Evolutionary conservation across 2,888 invertebrate genomes (phyloP), one percentile per base, ranked within the genome.

Genomic region (Mylabris sibirica): DNA sequence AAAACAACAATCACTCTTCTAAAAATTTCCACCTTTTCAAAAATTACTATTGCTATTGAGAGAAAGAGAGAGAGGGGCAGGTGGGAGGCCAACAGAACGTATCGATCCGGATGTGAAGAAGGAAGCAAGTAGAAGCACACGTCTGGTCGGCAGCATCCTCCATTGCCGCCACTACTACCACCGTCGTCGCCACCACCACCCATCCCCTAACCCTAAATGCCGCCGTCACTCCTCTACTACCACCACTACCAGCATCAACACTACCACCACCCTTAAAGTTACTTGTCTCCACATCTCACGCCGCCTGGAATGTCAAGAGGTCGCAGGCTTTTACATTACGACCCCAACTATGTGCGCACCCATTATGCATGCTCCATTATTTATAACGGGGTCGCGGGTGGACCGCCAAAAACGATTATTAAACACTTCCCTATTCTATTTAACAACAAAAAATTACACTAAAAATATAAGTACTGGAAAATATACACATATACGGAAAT

Each of bases 291-390:
- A 57, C 64, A 66, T 69, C 64, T 64, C 64, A 66, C 68, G 66
- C 66, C 69, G 69, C 69, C 67, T 67, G 69, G 72, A 67, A 67
- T 70, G 69, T 65, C 67, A 66, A 66, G 61, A 68, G 68, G 65
- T 66, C 68, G 65, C 65, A 57, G 53, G 59, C 70, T 69, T 68
- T 69, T 69, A 69, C 66, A 66, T 63, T 66, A 69, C 60, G 35
- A 69, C 63, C 65, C 62, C 68, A 64, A 64, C 62, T 64, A 64
- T 68, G 68, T 57, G 38, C 63, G 34, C 53, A 34, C 53, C 62
- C 66, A 65, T 69, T 65, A 69, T 66, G 63, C 60, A 63, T 49
- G 60, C 69, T 69, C 69, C 63, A 69, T 69, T 69, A 69, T 69
- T 69, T 66, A 68, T 65, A 60, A 59, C 24, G 62, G 38, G 65